phyloP scores from a whole-genome alignment of 1,140 invertebrate genomes.

The Drosophila orosa region DNA sequence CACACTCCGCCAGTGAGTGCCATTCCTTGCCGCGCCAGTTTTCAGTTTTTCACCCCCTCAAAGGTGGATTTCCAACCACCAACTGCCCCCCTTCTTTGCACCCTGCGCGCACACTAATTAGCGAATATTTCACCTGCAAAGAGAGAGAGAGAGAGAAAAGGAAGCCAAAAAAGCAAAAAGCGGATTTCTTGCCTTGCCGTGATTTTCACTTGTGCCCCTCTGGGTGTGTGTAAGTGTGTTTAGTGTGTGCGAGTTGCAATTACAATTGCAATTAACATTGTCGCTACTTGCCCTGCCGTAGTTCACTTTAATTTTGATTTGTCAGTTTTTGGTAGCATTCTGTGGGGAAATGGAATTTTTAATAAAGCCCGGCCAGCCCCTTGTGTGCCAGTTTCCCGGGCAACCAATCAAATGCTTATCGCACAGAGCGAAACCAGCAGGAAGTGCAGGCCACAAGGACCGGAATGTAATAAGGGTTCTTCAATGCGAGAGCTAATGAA shows the following conservation, averaged over 20 bases:
- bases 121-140: constrained; percentile 73
- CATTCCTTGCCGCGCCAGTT: constrained; percentile 43
- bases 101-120: constrained; percentile 69
- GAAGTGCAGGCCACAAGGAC: neutral
- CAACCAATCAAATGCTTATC: constrained; percentile 36
- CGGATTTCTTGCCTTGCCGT: constrained; percentile 59
- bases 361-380: constrained; percentile 31
- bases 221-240: constrained; percentile 10
- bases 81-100: neutral
- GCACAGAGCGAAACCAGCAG: neutral
- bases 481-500: constrained; percentile 13
- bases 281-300: constrained; percentile 41
- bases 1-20: constrained; percentile 42
- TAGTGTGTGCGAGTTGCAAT: constrained; percentile 54
- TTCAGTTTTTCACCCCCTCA: constrained; percentile 24
- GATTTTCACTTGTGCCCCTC: constrained; percentile 48
- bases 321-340: constrained; percentile 71
- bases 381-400: constrained; percentile 14
- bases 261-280: constrained; percentile 79
- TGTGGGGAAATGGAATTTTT: constrained; percentile 76
- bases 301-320: constrained; percentile 80
- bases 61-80: neutral
- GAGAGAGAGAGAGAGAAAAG: neutral
- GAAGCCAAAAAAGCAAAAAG: constrained; percentile 50
- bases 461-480: constrained; percentile 13